A percentile compares a stretch with the other conserved stretches of the same genome.
These are phyloP conservation scores for Colistium nudipinnis DNA, from an alignment of 2,113 vertebrate species.

Conservation along the genomic window DNA sequence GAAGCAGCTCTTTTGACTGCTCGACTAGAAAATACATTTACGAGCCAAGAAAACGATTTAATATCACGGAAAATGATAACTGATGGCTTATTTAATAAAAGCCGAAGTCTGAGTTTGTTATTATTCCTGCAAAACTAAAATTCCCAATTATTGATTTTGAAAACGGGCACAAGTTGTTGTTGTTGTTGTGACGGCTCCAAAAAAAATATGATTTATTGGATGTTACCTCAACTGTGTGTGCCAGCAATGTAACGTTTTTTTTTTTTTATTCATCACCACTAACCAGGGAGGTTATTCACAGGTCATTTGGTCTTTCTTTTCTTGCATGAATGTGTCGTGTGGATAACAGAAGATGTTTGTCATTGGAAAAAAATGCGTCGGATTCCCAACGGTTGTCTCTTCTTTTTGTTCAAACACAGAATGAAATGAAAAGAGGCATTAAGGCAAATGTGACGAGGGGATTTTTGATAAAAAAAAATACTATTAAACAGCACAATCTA, in stretches of 20 bases:
- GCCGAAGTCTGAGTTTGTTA: not conserved
- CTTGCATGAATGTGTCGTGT: no score
- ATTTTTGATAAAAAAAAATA: not conserved
- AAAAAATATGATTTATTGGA: no score
- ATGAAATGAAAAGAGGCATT: no score
- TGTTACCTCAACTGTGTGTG: not conserved
- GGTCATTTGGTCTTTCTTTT: not conserved
- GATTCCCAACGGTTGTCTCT: no score
- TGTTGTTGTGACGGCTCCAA: not conserved
- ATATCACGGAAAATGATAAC: not conserved
- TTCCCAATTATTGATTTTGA: constrained; percentile 9
- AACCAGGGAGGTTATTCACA: not conserved
- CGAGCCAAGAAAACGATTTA: no score
- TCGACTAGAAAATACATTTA: not conserved
- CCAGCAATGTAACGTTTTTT: not conserved
- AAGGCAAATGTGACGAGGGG: no score
- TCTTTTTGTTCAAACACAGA: no score
- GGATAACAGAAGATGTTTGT: not conserved
- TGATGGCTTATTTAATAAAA: not conserved
- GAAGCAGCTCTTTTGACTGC: no score
- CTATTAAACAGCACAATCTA: not conserved
- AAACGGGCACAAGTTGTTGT: constrained; percentile 13
- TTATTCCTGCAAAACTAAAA: not conserved
- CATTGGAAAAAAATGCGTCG: no score
- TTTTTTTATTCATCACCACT: not conserved